These are phyloP conservation scores for Lophius piscatorius DNA, from an alignment of 2,113 vertebrate species.

Conservation along the genomic window DNA sequence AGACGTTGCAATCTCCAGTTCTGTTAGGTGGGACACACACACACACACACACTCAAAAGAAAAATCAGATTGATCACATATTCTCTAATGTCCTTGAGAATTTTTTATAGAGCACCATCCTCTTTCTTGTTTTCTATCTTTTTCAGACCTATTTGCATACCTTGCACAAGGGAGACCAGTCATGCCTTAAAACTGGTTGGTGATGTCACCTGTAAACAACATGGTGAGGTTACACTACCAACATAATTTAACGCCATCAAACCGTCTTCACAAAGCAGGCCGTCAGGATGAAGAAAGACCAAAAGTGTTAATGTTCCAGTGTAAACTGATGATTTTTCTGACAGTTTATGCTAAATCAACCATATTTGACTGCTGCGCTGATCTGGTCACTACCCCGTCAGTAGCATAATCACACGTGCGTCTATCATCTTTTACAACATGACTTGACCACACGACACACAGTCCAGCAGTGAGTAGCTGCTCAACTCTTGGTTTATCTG, in stretches of 20 bases:
- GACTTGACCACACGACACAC: too few relatives aligned
- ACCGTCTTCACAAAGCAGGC: too few relatives aligned
- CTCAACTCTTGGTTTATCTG: too few relatives aligned
- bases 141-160: slow-evolving; percentile 80
- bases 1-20: not conserved
- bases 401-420: too few relatives aligned
- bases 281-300: too few relatives aligned
- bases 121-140: too few relatives aligned
- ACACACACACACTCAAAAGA: not conserved
- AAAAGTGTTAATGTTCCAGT: not conserved
- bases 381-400: too few relatives aligned
- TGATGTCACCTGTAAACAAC: slow-evolving; percentile 60
- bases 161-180: slow-evolving; percentile 76
- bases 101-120: too few relatives aligned
- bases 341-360: too few relatives aligned
- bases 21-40: slow-evolving; percentile 39
- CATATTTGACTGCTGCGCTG: too few relatives aligned
- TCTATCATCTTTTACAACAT: too few relatives aligned
- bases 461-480: too few relatives aligned
- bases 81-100: not conserved
- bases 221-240: slow-evolving; percentile 57
- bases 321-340: not conserved
- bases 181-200: slow-evolving; percentile 58
- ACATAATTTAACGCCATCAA: not conserved
- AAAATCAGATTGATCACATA: not conserved